phyloP scores from a whole-genome alignment of 2,797 vertebrate genomes.

The Eidolon dupreanum region DNA sequence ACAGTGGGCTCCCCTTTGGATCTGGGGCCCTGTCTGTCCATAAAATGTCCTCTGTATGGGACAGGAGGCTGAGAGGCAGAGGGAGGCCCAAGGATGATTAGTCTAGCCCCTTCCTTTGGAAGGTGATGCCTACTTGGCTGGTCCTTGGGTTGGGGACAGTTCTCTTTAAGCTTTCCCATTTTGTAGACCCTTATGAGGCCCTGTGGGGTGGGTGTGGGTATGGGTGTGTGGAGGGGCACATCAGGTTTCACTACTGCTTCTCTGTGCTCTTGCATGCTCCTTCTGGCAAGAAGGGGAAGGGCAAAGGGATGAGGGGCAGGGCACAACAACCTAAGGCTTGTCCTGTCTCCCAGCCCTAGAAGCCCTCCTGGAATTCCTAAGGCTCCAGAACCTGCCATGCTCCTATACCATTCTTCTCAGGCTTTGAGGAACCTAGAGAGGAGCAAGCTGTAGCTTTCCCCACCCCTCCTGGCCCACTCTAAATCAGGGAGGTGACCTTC shows the following conservation, averaged over 20 bases:
- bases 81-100: not conserved
- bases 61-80: not conserved
- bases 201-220: not conserved
- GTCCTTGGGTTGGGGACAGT: not conserved
- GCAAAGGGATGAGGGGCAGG: not conserved
- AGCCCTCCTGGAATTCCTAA: not conserved
- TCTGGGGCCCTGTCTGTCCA: not conserved
- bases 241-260: not conserved
- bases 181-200: not conserved
- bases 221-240: not conserved
- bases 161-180: not conserved
- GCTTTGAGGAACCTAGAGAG: not conserved
- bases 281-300: not conserved
- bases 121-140: not conserved
- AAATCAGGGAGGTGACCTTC: not conserved
- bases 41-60: not conserved
- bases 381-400: not conserved
- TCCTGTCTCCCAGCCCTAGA: not conserved
- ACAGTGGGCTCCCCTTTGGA: not conserved
- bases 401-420: not conserved
- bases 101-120: not conserved
- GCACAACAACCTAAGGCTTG: not conserved
- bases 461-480: not conserved
- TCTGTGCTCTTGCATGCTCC: not conserved
- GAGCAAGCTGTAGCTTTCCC: not conserved